Evolutionary conservation across 2,888 invertebrate species (phyloP), one percentile per base, ranked within the genome.

Genomic region (Pyrochroa serraticornis): DNA sequence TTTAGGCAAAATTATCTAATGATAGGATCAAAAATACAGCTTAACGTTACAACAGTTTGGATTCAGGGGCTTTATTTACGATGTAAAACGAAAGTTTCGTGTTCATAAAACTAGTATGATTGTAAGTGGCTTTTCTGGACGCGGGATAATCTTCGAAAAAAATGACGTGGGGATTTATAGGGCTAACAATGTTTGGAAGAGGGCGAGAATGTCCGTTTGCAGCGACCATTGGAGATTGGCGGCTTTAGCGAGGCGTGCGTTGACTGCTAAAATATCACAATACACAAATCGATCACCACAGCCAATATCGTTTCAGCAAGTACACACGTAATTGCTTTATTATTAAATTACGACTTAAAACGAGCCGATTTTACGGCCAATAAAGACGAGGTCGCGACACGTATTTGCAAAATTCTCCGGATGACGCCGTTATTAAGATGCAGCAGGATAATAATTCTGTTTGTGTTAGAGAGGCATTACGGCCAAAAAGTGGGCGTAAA

Each of bases 21-120:
- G 5, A 22, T 22, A 22, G 22, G 22, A 5, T 22, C 22, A 2
- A 5, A 22, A 5, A 6, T 31, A 1, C 43, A n/a, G 12, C 6
- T 31, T 22, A 39, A 22, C n/a, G 22, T 6, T 39, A 39, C 22
- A 13, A 39, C 5, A 37, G 13, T 37, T 9, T 7, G 37, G 37
- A 37, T 12, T 22, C n/a, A 35, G 13, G 22, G n/a, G 14, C 30
- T 35, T 33, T 42, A 35, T 53, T 58, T 58, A 52, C 42, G 43
- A 51, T 51, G 41, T 57, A 10, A 2, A 34, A 8, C 30, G 6
- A 32, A 43, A 47, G 58, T 56, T 45, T 13, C 44, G 22, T 75
- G 75, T 75, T 75, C 78, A 77, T 78, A 77, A 78, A 78, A 77
- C 73, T 71, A 70, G 74, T 71, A 76, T 75, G 75, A 76, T 76